Evolutionary conservation across 2,888 invertebrate species (phyloP).

Genomic region (Ophion ellenae): DNA sequence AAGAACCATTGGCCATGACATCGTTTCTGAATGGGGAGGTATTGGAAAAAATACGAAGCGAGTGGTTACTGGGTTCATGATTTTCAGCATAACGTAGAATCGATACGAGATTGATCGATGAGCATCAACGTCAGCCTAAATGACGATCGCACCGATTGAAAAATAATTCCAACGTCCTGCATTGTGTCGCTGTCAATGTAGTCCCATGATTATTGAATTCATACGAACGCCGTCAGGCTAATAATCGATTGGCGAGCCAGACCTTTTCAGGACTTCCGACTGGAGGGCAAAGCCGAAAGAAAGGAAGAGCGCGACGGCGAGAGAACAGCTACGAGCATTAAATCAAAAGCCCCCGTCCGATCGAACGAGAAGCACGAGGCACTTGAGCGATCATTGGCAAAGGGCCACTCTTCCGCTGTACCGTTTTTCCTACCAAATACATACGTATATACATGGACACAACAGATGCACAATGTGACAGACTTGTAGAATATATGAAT

Average conservation of each 20-base stretch:
- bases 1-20: background rate
- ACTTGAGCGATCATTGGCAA: conserved; percentile 44
- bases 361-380: conserved; percentile 68
- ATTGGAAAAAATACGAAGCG: too few species aligned
- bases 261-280: conserved; percentile 39
- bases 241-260: conserved; percentile 49
- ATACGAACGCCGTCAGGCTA: conserved; percentile 29
- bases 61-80: too few species aligned
- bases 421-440: background rate
- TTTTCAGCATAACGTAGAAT: too few species aligned
- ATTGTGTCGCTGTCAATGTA: conserved; percentile 29
- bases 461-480: background rate
- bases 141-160: background rate
- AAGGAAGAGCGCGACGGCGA: conserved; percentile 1
- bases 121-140: too few species aligned
- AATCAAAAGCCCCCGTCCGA: conserved; percentile 75
- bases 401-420: conserved; percentile 41
- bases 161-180: background rate
- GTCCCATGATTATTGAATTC: conserved; percentile 53
- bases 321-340: conserved; percentile 62
- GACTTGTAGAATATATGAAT: conserved; percentile 67
- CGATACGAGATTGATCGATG: too few species aligned
- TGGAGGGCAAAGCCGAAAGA: background rate
- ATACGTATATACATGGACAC: background rate
- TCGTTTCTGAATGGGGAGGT: too few species aligned